phyloP scores from a whole-genome alignment of 2,113 vertebrate genomes.

The Xyrauchen texanus region DNA sequence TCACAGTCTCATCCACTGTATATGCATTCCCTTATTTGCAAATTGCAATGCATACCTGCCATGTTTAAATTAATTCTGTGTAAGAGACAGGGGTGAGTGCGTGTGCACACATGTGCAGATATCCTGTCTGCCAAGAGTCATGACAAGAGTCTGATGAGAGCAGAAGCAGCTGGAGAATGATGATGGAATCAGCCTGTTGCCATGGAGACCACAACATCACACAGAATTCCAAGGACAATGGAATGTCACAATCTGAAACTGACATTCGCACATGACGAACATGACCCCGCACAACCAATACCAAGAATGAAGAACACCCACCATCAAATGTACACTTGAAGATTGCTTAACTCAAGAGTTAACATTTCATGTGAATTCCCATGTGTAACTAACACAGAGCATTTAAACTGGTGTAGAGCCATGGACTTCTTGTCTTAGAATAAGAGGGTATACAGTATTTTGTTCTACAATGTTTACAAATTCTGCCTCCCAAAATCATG shows the following conservation, averaged over 20 bases:
- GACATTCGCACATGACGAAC: constrained; percentile 23
- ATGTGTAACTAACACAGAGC: neutral
- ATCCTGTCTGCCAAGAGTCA: constrained; percentile 37
- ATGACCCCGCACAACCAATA: constrained; percentile 16
- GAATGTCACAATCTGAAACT: constrained; percentile 43
- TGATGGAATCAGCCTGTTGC: constrained; percentile 55
- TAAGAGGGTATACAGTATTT: no score
- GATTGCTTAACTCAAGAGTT: neutral
- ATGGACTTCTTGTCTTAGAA: no score
- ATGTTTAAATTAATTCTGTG: constrained; percentile 27
- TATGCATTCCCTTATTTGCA: neutral
- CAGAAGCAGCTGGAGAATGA: constrained; percentile 44
- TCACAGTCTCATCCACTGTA: neutral
- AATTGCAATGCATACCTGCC: neutral
- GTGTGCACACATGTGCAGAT: neutral
- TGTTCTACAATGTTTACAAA: neutral
- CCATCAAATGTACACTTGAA: neutral
- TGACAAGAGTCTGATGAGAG: constrained; percentile 40
- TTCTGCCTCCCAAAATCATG: neutral
- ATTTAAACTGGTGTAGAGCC: no score
- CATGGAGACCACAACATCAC: constrained; percentile 53
- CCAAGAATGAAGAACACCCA: neutral
- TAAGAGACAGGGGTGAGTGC: neutral
- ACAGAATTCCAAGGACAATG: constrained; percentile 50
- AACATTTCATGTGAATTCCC: neutral